Conservation (phyloP, 2,113 vertebrate genomes). For the Mixornis gularis region DNA sequence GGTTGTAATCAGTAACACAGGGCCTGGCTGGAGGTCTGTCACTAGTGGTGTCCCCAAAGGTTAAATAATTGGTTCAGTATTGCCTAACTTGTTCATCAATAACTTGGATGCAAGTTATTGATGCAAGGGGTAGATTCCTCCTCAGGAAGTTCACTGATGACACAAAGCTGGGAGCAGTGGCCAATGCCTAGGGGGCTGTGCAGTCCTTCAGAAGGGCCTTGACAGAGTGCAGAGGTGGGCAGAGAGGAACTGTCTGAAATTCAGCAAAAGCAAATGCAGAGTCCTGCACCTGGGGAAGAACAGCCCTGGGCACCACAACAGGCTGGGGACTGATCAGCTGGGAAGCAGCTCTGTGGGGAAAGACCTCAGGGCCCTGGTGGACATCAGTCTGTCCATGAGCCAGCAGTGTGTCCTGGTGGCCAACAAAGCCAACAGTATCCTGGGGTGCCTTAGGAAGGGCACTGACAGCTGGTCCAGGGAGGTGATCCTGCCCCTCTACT, state of each 20-base stretch:
- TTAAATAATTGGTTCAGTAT: not conserved
- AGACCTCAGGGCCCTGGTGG: not conserved
- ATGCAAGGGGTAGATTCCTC: not conserved
- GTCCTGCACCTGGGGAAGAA: not conserved
- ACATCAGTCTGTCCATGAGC: not conserved
- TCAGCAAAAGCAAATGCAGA: not conserved
- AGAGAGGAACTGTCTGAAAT: not conserved
- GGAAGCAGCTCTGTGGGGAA: not conserved
- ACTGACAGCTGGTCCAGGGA: fast-evolving
- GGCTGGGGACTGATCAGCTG: not conserved
- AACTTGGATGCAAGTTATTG: not conserved
- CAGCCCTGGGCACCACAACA: not conserved
- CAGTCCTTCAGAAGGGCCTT: not conserved
- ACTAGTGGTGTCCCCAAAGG: too few species aligned
- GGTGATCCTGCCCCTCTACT: not conserved
- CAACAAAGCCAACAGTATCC: fast-evolving
- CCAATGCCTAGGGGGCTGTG: fast-evolving
- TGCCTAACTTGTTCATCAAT: not conserved
- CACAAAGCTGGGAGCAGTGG: not conserved
- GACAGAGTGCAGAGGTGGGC: not conserved
- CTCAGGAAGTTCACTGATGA: too few species aligned
- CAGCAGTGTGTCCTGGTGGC: not conserved
- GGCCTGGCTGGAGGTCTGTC: not conserved
- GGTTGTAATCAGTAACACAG: not conserved
- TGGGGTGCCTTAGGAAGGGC: not conserved